Evolutionary conservation across 2,113 vertebrate species (phyloP).

Genomic region (Cryptoleucopteryx plumbea): DNA sequence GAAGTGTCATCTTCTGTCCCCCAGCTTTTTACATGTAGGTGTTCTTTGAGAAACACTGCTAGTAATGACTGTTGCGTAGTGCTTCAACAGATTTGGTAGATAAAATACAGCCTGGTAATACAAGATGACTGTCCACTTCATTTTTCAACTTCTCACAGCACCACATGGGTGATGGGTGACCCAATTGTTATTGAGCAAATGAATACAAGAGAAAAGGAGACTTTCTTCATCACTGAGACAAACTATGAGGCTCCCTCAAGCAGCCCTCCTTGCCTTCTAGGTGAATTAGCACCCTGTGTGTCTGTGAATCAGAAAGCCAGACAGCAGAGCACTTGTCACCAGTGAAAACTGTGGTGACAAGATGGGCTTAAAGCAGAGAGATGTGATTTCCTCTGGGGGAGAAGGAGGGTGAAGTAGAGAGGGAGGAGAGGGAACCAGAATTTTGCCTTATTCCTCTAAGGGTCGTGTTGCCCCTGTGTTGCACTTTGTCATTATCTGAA

Average conservation of each 20-base stretch:
- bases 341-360: not conserved
- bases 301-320: not conserved
- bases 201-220: not conserved
- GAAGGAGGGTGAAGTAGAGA: not conserved
- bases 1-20: not conserved
- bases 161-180: not conserved
- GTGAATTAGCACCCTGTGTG: not conserved
- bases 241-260: not conserved
- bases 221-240: not conserved
- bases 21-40: not conserved
- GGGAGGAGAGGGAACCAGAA: not conserved
- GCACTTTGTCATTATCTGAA: constrained; percentile 34
- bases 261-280: not conserved
- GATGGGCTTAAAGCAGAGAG: not conserved
- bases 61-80: not conserved
- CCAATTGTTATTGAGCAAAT: not conserved
- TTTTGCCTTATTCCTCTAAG: not conserved
- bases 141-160: not conserved
- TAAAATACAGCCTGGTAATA: not conserved
- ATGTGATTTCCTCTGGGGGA: not conserved
- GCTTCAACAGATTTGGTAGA: not conserved
- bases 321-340: not conserved
- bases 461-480: rapidly evolving
- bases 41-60: not conserved
- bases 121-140: not conserved